Conservation (phyloP, 2,888 invertebrate genomes). For the Halictus ligatus region DNA sequence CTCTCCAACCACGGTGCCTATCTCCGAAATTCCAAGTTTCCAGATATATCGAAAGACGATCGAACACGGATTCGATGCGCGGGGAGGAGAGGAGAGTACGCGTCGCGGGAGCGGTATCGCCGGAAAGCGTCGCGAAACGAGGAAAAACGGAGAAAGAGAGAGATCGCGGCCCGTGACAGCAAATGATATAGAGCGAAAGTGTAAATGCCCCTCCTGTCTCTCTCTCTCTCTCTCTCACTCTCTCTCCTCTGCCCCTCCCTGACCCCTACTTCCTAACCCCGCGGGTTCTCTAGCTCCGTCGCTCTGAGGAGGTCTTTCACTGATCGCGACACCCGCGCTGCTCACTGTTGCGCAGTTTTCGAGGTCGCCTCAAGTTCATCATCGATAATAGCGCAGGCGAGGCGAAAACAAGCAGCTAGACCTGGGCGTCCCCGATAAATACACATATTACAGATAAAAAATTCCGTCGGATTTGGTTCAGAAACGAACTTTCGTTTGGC, state of each 20-base stretch:
- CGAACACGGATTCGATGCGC: neutral
- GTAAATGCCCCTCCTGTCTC: slow-evolving; percentile 52
- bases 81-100: slow-evolving; percentile 1
- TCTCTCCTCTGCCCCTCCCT: slow-evolving; percentile 24
- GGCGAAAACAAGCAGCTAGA: slow-evolving; percentile 83
- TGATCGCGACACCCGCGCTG: slow-evolving; percentile 45
- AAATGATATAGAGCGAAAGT: slow-evolving; percentile 66
- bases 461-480: slow-evolving; percentile 72
- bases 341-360: slow-evolving; percentile 79
- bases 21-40: neutral
- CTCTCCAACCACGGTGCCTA: neutral
- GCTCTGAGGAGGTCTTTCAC: slow-evolving; percentile 34
- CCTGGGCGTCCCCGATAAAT: slow-evolving; percentile 79
- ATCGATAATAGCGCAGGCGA: slow-evolving; percentile 81
- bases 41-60: neutral
- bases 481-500: slow-evolving; percentile 71
- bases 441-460: slow-evolving; percentile 75
- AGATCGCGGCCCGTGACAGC: slow-evolving; percentile 46
- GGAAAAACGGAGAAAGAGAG: slow-evolving; percentile 34
- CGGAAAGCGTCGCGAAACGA: slow-evolving; percentile 46
- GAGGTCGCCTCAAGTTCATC: slow-evolving; percentile 83
- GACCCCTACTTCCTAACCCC: slow-evolving; percentile 11
- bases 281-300: slow-evolving; percentile 38
- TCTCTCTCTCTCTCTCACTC: slow-evolving; percentile 19
- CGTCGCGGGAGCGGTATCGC: neutral